Evolutionary conservation across 37 sponge, comb jelly and placozoan genomes (phyloP), one percentile per base, ranked within the genome.

Genomic region (Geodia barretti): DNA sequence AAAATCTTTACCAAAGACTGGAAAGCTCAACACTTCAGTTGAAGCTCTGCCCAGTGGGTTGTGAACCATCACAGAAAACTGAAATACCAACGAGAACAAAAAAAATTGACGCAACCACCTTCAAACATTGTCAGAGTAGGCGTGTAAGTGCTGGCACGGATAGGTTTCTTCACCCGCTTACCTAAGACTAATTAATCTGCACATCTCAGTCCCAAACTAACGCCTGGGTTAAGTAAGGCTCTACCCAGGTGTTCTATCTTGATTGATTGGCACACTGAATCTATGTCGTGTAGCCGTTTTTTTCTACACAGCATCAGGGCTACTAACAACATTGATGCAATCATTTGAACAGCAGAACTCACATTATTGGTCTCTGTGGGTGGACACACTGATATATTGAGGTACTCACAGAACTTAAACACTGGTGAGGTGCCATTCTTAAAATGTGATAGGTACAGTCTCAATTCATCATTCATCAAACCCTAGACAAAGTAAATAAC

Each of bases 341-440:
- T 83, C n/a, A 41, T 28, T 11, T 29, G 14, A 25, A 8, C 47
- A n/a, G 23, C 1, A n/a, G 24, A 58, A 70, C 83, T 83, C 58
- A 88, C 89, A 1, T 73, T 65, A 59, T 82, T 43, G 3, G 64
- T 75, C 64, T 89, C 81, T 35, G 93, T 64, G 11, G 67, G 39
- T 25, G 90, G 84, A 41, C 95, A 95, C 39, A 95, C 77, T 41
- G 89, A 88, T 79, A 96, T 76, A 64, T 96, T 96, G 69, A 88
- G 78, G 39, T 93, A 87, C 47, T 90, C 92, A 64, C 97, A 96
- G 25, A 79, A 83, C 39, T 81, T 25, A 30, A 91, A 65, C 1
- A 38, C 2, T 11, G 83, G 77, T 23, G 71, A 41, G 19, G 72
- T 0, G 20, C 78, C 54, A 61, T 64, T 61, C 19, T 79, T 21